Evolutionary conservation across 2,797 vertebrate species (phyloP).

Genomic region (Enteromius thamalakanensis): DNA sequence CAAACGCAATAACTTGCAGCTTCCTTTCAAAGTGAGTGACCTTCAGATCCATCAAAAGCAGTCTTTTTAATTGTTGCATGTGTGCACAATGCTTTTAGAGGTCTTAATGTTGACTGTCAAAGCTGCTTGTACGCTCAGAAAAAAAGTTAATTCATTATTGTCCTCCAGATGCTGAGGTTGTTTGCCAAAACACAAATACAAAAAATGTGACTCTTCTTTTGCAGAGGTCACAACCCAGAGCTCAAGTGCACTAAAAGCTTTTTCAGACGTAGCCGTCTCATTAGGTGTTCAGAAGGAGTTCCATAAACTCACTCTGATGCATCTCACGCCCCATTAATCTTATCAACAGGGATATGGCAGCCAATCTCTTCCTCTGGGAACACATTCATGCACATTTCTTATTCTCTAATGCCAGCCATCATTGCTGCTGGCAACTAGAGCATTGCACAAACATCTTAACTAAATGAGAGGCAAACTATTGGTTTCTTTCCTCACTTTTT

Average conservation of each 20-base stretch:
- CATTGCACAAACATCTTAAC: slow-evolving; percentile 35
- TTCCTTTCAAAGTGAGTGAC: neutral
- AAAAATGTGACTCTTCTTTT: neutral
- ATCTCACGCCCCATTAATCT: slow-evolving; percentile 50
- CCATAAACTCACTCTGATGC: slow-evolving; percentile 44
- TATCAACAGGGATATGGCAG: slow-evolving; percentile 47
- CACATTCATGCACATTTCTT: slow-evolving; percentile 46
- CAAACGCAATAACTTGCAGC: neutral
- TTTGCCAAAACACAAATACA: slow-evolving; percentile 13
- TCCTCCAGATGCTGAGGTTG: slow-evolving; percentile 21
- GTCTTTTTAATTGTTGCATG: slow-evolving; percentile 12
- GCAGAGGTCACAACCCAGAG: slow-evolving; percentile 31
- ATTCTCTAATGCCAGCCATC: slow-evolving; percentile 40
- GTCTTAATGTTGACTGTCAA: slow-evolving; percentile 19
- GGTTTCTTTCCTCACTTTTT: neutral
- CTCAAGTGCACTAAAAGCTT: slow-evolving; percentile 35
- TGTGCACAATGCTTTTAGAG: slow-evolving; percentile 6
- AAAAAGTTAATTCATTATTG: slow-evolving; percentile 33
- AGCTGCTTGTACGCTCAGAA: neutral
- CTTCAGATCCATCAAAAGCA: slow-evolving; percentile 14
- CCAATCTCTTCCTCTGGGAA: slow-evolving; percentile 35
- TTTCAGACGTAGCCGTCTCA: slow-evolving; percentile 36
- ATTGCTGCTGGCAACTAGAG: slow-evolving; percentile 44
- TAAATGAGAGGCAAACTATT: slow-evolving; percentile 35
- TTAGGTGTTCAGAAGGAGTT: slow-evolving; percentile 47